Evolutionary conservation across 1,140 invertebrate genomes (phyloP).

Genomic region (Philotrypesis tridentata): DNA sequence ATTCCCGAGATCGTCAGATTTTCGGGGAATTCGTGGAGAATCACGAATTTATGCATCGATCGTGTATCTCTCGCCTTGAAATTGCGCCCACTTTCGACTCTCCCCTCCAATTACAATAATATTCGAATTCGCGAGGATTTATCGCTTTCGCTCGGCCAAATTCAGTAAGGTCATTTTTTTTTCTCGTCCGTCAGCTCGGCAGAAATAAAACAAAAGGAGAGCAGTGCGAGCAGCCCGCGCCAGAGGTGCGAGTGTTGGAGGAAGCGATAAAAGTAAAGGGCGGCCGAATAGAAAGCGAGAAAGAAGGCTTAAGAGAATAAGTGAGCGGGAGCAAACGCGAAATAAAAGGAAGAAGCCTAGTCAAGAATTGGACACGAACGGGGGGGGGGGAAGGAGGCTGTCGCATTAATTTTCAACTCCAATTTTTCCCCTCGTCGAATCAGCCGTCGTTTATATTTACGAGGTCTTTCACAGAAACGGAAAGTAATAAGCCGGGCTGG

Average conservation of each 20-base stretch:
- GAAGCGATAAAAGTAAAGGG: background rate
- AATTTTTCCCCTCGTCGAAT: background rate
- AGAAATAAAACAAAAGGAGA: too few species aligned
- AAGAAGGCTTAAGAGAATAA: background rate
- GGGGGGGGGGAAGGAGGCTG: background rate
- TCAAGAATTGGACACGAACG: background rate
- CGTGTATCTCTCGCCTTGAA: too few species aligned
- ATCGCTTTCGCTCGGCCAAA: too few species aligned
- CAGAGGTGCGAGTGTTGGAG: background rate
- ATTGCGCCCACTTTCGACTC: too few species aligned
- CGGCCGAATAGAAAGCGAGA: background rate
- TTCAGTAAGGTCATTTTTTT: background rate
- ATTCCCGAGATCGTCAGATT: too few species aligned
- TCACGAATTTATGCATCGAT: too few species aligned
- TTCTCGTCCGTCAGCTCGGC: background rate
- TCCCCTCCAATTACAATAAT: background rate
- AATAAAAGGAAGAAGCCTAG: conserved; percentile 10
- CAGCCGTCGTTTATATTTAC: background rate
- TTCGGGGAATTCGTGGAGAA: too few species aligned
- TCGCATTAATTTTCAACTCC: background rate
- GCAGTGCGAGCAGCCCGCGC: too few species aligned
- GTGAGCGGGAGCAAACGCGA: background rate
- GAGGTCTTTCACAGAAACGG: background rate
- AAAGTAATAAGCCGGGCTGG: background rate
- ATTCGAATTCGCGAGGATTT: background rate